Conservation (phyloP, 2,888 invertebrate genomes). For the Quadroppia sp. region DNA sequence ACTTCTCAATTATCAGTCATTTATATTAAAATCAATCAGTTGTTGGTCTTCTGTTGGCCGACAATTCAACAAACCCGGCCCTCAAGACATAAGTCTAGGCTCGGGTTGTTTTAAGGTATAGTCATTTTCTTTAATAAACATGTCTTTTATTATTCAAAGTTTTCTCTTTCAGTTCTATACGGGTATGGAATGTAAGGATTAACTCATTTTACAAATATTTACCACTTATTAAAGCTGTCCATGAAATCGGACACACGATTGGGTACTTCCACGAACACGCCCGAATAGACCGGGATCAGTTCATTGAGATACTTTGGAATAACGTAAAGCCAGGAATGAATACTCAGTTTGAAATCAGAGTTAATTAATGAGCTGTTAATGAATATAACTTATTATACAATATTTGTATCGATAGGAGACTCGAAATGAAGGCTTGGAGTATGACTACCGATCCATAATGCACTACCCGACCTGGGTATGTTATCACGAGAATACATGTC, state of each 20-base stretch:
- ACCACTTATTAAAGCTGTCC: constrained; percentile 38
- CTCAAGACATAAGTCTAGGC: constrained; percentile 45
- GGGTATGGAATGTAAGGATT: background rate
- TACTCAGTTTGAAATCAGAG: constrained; percentile 42
- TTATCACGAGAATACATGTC: no score
- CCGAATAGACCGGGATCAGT: constrained; percentile 44
- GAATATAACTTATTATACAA: background rate
- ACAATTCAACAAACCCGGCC: background rate
- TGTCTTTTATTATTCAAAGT: background rate
- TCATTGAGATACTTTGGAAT: constrained; percentile 44
- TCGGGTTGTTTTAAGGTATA: constrained; percentile 44
- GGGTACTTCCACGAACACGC: constrained; percentile 47
- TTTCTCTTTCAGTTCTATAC: constrained; percentile 7
- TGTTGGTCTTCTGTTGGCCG: constrained; percentile 21
- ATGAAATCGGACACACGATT: constrained; percentile 47
- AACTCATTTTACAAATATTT: background rate
- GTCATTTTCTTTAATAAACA: background rate
- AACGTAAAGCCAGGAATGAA: constrained; percentile 46
- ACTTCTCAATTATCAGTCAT: background rate
- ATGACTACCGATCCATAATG: constrained; percentile 47
- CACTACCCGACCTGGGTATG: constrained; percentile 46
- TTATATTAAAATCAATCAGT: constrained; percentile 2
- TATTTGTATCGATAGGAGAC: background rate
- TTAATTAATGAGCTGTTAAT: background rate
- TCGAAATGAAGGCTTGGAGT: constrained; percentile 41